A percentile compares a stretch with the other conserved stretches of the same genome.
Conservation (phyloP, 1,140 invertebrate species). For the Aphis gossypii region DNA sequence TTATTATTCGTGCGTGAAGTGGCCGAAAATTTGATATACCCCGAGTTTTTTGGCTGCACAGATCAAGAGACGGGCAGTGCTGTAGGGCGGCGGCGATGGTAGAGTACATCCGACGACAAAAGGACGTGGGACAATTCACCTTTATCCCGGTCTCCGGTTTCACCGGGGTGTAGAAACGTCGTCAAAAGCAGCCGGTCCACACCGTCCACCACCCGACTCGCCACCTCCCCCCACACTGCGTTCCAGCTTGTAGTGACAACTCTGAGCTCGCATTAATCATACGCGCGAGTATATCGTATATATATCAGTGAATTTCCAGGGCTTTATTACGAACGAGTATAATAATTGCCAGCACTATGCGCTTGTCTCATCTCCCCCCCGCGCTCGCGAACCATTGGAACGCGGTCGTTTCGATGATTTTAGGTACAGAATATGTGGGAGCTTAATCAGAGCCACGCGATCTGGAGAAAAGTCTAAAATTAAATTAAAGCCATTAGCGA, state of each 20-base stretch:
- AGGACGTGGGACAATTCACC: conserved; percentile 41
- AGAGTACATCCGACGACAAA: conserved; percentile 29
- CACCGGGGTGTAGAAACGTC: conserved; percentile 28
- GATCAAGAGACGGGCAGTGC: not conserved
- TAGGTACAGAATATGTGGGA: not conserved
- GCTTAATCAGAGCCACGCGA: not conserved
- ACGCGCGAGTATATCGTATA: not conserved
- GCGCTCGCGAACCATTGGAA: no score
- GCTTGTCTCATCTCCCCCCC: not conserved
- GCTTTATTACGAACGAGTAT: conserved; percentile 38
- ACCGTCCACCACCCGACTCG: not conserved
- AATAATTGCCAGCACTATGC: not conserved
- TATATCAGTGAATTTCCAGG: not conserved
- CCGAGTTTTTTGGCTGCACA: conserved; percentile 30
- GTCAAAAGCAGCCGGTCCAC: conserved; percentile 56
- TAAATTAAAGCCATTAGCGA: not conserved
- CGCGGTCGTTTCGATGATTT: not conserved
- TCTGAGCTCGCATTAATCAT: conserved; percentile 49
- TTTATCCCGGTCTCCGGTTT: conserved; percentile 39
- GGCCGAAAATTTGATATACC: conserved; percentile 48
- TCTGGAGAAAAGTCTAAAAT: not conserved
- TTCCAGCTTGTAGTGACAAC: conserved; percentile 56
- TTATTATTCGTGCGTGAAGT: conserved; percentile 45
- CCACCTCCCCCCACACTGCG: not conserved
- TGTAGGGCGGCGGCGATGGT: not conserved